Evolutionary conservation across 2,888 invertebrate genomes (phyloP).

Genomic region (Lithophane socia): DNA sequence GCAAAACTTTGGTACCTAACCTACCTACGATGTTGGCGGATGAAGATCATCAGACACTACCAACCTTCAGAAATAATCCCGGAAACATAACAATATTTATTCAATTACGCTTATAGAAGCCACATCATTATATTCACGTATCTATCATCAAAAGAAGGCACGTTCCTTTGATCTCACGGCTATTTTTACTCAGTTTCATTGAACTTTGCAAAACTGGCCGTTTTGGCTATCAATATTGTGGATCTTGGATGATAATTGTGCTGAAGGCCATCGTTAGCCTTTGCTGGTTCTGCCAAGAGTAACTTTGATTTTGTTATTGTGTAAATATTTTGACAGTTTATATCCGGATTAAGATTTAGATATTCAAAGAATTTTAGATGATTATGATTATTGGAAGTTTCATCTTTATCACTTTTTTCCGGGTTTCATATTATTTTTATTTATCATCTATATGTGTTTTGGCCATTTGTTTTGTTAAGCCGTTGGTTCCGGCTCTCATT

Average conservation of each 20-base stretch:
- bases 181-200: constrained; percentile 59
- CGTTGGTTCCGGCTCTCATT: no score
- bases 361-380: neutral
- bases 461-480: no score
- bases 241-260: constrained; percentile 50
- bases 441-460: neutral
- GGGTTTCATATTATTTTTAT: neutral
- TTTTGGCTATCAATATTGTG: constrained; percentile 59
- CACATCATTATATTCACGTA: constrained; percentile 44
- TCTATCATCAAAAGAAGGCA: constrained; percentile 54
- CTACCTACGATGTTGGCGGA: neutral
- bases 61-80: constrained; percentile 34
- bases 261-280: constrained; percentile 22
- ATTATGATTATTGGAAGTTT: neutral
- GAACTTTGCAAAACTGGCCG: constrained; percentile 56
- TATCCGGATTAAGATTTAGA: constrained; percentile 21
- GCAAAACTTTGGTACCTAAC: neutral
- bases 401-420: neutral
- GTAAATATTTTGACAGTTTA: constrained; percentile 51
- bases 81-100: constrained; percentile 38
- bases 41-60: neutral
- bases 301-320: constrained; percentile 43
- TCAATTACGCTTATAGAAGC: constrained; percentile 38
- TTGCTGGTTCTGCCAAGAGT: constrained; percentile 53
- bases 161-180: constrained; percentile 58